These are phyloP conservation scores for Megaustenia siamemsis DNA, from an alignment of 2,888 invertebrate genomes.

Conservation along the genomic window DNA sequence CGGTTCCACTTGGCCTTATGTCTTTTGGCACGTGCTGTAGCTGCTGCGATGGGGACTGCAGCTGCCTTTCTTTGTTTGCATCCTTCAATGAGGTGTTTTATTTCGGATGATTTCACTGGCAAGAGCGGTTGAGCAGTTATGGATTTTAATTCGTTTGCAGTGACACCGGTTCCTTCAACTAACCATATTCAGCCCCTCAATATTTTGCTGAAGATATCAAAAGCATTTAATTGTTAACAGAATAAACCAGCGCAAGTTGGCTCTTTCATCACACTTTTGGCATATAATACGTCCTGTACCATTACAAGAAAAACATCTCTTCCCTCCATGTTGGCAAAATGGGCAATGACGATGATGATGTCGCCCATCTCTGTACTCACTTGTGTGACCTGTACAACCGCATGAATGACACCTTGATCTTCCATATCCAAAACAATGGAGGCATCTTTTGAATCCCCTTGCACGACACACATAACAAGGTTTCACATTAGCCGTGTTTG, in stretches of 20 bases:
- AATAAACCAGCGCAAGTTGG: conserved; percentile 76
- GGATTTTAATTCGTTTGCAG: too few relatives aligned
- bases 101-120: too few relatives aligned
- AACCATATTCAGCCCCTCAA: too few relatives aligned
- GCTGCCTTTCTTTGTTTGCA: too few relatives aligned
- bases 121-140: too few relatives aligned
- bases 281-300: conserved; percentile 75
- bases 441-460: conserved; percentile 80
- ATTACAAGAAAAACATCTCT: conserved; percentile 68
- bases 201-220: too few relatives aligned
- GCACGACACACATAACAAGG: conserved; percentile 79
- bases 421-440: conserved; percentile 70
- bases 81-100: too few relatives aligned
- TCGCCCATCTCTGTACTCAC: not conserved
- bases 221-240: conserved; percentile 74
- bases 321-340: not conserved
- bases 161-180: too few relatives aligned
- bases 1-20: too few relatives aligned
- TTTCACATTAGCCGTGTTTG: conserved; percentile 82
- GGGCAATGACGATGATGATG: not conserved
- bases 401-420: conserved; percentile 59
- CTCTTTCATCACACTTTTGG: conserved; percentile 71
- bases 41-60: too few relatives aligned
- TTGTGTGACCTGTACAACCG: not conserved
- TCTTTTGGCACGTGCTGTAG: too few relatives aligned